Evolutionary conservation across 2,113 vertebrate genomes (phyloP).

Genomic region (Thermophis baileyi): DNA sequence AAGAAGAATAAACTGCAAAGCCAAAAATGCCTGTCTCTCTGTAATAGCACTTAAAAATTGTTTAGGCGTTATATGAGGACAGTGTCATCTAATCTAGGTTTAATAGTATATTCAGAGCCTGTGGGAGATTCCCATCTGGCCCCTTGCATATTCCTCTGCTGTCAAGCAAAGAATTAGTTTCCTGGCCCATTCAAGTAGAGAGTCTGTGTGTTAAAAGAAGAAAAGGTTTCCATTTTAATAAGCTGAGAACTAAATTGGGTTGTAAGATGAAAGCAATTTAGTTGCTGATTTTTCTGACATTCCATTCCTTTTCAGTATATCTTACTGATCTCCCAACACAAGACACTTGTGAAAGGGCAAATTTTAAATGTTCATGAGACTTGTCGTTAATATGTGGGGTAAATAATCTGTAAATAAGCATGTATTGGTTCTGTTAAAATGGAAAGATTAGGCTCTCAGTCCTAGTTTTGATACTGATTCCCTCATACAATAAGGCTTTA

Average conservation of each 20-base stretch:
- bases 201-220: background rate
- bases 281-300: background rate
- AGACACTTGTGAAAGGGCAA: background rate
- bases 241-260: background rate
- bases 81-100: background rate
- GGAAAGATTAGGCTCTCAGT: background rate
- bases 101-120: background rate
- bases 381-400: background rate
- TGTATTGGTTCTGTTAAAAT: background rate
- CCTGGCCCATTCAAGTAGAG: background rate
- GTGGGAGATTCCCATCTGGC: background rate
- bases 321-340: background rate
- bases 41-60: background rate
- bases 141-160: background rate
- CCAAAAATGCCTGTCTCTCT: background rate
- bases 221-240: background rate
- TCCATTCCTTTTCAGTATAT: background rate
- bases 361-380: background rate
- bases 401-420: background rate
- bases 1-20: background rate
- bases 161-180: background rate
- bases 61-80: background rate
- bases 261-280: background rate
- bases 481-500: background rate
- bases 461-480: background rate